A percentile compares a stretch with the other conserved stretches of the same genome.
phyloP scores from a whole-genome alignment of 2,113 vertebrate species.

The Nymphicus hollandicus region DNA sequence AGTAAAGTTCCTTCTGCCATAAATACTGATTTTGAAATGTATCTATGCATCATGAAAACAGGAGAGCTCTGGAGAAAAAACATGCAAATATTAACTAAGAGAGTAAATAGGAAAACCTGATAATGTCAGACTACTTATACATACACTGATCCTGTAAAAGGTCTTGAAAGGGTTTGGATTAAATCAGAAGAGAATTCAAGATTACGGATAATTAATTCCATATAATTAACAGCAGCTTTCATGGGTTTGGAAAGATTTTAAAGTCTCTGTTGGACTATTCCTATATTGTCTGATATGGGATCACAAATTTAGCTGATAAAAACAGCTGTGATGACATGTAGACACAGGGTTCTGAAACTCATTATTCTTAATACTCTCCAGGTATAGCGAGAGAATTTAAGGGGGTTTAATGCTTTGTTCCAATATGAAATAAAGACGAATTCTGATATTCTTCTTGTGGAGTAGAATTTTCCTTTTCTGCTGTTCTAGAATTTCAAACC shows the following conservation, averaged over 20 bases:
- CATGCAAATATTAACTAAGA: not conserved
- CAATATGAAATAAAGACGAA: not conserved
- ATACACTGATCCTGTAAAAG: not conserved
- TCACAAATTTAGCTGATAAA: not conserved
- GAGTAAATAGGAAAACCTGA: not conserved
- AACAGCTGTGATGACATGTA: not conserved
- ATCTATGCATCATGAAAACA: not conserved
- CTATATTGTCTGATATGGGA: accelerated
- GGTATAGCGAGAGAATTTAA: not conserved
- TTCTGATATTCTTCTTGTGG: not conserved
- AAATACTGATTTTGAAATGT: not conserved
- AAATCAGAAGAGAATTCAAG: not conserved
- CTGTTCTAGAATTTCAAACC: not conserved
- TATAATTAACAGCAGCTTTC: not conserved
- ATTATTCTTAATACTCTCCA: not conserved
- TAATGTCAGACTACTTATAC: not conserved
- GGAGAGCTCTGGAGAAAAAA: not conserved
- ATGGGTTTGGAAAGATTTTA: not conserved
- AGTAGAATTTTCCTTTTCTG: not conserved
- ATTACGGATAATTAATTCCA: not conserved
- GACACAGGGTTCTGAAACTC: not conserved
- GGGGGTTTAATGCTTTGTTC: not conserved
- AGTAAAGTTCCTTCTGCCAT: not conserved
- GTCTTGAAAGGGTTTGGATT: not conserved
- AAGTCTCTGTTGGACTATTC: not conserved